Conservation (phyloP, 2,113 vertebrate genomes). For the Anguilla rostrata region DNA sequence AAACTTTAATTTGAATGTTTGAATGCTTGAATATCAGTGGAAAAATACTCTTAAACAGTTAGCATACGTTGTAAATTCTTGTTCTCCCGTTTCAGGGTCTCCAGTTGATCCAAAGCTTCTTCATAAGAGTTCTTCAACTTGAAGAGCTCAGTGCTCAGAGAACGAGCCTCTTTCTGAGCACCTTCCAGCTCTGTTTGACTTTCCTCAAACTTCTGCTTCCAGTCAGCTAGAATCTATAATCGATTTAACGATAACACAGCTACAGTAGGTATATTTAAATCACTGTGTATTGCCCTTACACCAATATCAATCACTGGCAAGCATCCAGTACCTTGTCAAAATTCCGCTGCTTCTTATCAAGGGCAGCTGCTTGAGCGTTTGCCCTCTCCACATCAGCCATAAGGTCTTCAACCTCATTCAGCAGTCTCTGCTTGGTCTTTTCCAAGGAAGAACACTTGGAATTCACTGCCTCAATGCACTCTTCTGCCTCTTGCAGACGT, state of each 20-base stretch:
- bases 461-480: constrained; percentile 74
- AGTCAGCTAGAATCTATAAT: constrained; percentile 74
- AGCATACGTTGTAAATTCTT: constrained; percentile 71
- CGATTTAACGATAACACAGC: background rate
- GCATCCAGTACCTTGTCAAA: constrained; percentile 75
- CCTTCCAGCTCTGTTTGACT: constrained; percentile 75
- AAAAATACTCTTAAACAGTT: background rate
- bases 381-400: constrained; percentile 64
- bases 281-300: background rate
- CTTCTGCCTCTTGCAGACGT: constrained; percentile 87
- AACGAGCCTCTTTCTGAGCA: constrained; percentile 74
- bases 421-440: constrained; percentile 81
- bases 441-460: constrained; percentile 83
- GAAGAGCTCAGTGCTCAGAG: constrained; percentile 77
- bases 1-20: too few relatives aligned
- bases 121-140: constrained; percentile 83
- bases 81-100: constrained; percentile 74
- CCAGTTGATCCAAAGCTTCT: constrained; percentile 75
- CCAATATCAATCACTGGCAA: background rate
- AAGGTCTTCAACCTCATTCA: constrained; percentile 66
- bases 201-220: constrained; percentile 81
- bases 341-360: constrained; percentile 79
- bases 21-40: background rate
- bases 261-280: background rate
- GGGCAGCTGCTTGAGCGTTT: constrained; percentile 62